A percentile compares a stretch with the other conserved stretches of the same genome.
Evolutionary conservation across 2,797 vertebrate species (phyloP).

Genomic region (Avahi laniger): DNA sequence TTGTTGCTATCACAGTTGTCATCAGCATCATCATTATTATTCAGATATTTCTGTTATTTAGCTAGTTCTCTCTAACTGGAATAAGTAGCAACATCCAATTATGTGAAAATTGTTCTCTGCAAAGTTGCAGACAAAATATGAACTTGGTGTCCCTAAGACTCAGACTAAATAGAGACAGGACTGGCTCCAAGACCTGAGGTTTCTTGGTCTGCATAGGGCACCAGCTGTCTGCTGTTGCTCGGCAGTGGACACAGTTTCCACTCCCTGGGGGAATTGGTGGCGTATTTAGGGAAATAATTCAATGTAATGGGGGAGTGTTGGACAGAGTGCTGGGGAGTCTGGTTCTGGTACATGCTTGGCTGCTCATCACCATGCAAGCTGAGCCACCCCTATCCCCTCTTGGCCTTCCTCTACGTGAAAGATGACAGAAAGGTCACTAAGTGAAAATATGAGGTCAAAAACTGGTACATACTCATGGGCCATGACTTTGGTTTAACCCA

Average conservation of each 20-base stretch:
- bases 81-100: not conserved
- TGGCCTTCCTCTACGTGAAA: not conserved
- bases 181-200: too few relatives aligned
- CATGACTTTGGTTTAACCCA: not conserved
- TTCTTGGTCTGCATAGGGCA: not conserved
- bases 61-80: not conserved
- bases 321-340: not conserved
- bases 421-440: too few relatives aligned
- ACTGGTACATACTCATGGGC: too few relatives aligned
- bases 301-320: accelerated
- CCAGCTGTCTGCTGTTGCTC: not conserved
- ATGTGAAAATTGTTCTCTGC: not conserved
- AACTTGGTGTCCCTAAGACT: not conserved
- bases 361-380: too few relatives aligned
- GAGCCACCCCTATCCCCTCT: not conserved
- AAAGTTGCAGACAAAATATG: not conserved
- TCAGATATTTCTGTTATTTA: not conserved
- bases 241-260: too few relatives aligned
- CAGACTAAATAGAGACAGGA: not conserved
- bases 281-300: too few relatives aligned
- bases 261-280: not conserved
- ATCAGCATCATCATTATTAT: too few relatives aligned
- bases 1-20: accelerated
- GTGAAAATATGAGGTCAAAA: not conserved
- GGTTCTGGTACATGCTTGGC: not conserved